Conservation (phyloP, 1,140 invertebrate genomes). For the Zaprionus davidi region DNA sequence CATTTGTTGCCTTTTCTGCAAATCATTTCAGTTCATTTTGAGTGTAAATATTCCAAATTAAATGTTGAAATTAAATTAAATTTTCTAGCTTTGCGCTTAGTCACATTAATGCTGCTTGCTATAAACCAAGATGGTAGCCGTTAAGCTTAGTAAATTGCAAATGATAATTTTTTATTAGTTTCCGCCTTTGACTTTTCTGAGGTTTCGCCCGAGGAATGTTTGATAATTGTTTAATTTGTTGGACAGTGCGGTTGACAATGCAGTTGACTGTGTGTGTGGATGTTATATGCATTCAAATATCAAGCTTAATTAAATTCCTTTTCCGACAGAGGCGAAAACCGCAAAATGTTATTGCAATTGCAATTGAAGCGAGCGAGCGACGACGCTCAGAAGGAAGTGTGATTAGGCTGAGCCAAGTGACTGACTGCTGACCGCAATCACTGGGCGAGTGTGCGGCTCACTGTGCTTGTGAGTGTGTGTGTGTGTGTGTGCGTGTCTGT, state of each 20-base stretch:
- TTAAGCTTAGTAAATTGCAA: not conserved
- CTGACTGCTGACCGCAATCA: slow-evolving; percentile 58
- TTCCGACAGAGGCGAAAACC: slow-evolving; percentile 59
- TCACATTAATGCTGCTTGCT: not conserved
- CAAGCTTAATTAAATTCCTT: slow-evolving; percentile 74
- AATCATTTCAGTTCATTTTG: no score
- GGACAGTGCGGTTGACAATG: slow-evolving; percentile 8
- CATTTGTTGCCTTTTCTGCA: no score
- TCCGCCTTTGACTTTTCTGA: slow-evolving; percentile 17
- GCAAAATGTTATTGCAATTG: slow-evolving; percentile 77
- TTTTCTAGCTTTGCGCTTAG: not conserved
- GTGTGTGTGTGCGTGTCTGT: not conserved
- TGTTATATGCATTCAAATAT: slow-evolving; percentile 49
- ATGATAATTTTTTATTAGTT: slow-evolving; percentile 5
- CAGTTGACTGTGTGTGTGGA: not conserved
- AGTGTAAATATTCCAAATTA: not conserved
- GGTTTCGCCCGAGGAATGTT: slow-evolving; percentile 13
- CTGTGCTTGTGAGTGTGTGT: slow-evolving; percentile 7
- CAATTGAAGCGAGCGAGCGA: slow-evolving; percentile 33
- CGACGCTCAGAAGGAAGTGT: not conserved
- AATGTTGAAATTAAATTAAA: not conserved
- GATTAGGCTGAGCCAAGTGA: slow-evolving; percentile 31
- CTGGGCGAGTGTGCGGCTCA: slow-evolving; percentile 33
- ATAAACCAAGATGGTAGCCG: not conserved
- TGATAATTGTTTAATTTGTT: slow-evolving; percentile 31